Percentiles rank a stretch among this genome's conserved stretches.
phyloP scores from a whole-genome alignment of 2,797 vertebrate genomes.

The Emys orbicularis region DNA sequence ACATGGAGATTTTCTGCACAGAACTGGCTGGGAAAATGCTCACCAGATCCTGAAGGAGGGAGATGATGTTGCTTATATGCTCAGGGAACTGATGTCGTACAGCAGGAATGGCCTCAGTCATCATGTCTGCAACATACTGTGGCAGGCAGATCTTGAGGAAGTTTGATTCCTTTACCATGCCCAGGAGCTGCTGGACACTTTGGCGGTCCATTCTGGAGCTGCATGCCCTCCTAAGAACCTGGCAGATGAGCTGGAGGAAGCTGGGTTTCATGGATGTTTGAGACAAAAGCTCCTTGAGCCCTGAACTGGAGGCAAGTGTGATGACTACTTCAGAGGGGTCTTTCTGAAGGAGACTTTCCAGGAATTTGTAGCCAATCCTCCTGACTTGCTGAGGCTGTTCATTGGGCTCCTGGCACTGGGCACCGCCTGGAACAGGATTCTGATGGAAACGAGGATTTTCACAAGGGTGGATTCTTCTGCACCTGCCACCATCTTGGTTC shows the following conservation, averaged over 20 bases:
- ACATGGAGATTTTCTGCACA: conserved; percentile 82
- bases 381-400: conserved; percentile 65
- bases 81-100: conserved; percentile 84
- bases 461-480: neutral
- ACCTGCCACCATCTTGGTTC: conserved; percentile 59
- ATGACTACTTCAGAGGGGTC: conserved; percentile 89
- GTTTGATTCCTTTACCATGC: conserved; percentile 87
- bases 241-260: conserved; percentile 88
- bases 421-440: neutral
- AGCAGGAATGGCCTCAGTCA: conserved; percentile 76
- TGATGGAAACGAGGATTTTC: conserved; percentile 46
- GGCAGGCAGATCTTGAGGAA: conserved; percentile 89
- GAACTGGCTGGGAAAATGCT: conserved; percentile 91
- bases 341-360: conserved; percentile 87
- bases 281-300: conserved; percentile 81
- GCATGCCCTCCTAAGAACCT: conserved; percentile 89
- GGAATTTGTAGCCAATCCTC: conserved; percentile 83
- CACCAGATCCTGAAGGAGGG: conserved; percentile 86
- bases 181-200: conserved; percentile 86
- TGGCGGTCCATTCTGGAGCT: conserved; percentile 83
- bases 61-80: conserved; percentile 87
- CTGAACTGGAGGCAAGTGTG: conserved; percentile 84
- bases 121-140: conserved; percentile 85
- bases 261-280: conserved; percentile 80
- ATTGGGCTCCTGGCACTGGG: conserved; percentile 32